phyloP scores from a whole-genome alignment of 30 jellyfish, hydroid and myxozoan genomes.

The Chrysaora quinquecirrha region DNA sequence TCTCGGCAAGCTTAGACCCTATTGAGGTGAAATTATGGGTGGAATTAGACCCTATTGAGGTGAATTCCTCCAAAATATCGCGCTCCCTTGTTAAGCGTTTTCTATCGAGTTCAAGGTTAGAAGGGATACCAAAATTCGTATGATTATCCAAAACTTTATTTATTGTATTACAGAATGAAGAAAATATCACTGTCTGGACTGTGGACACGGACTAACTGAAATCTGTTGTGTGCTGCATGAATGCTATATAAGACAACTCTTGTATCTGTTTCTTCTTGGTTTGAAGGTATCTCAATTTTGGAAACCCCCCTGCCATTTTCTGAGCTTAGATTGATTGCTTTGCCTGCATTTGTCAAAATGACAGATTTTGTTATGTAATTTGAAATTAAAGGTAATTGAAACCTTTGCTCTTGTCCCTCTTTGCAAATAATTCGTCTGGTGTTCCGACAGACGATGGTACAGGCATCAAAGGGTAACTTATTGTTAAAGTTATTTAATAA shows the following conservation, averaged over 20 bases:
- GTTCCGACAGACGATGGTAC: constrained; percentile 27
- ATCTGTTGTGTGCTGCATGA: constrained; percentile 7
- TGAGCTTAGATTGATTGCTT: constrained; percentile 8
- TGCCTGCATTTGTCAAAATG: constrained; percentile 2
- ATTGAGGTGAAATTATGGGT: no score
- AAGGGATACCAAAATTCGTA: no score
- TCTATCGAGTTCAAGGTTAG: no score
- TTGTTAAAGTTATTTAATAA: no score
- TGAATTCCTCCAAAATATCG: no score
- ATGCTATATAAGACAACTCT: constrained; percentile 6
- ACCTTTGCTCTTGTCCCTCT: constrained; percentile 20
- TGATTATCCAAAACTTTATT: no score
- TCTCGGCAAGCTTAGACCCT: no score
- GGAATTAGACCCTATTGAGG: no score
- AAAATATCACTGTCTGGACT: constrained; percentile 24
- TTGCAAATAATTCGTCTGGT: constrained; percentile 25
- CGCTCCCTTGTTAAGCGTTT: no score
- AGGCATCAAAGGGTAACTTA: constrained; percentile 27
- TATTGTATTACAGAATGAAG: no score
- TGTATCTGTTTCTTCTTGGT: constrained; percentile 10
- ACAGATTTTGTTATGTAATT: neutral
- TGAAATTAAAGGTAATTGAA: constrained; percentile 1
- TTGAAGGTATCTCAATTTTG: constrained; percentile 13
- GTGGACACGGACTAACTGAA: neutral
- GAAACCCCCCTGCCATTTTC: constrained; percentile 6